Evolutionary conservation across 2,888 invertebrate genomes (phyloP).

Genomic region (Drosophila imparisetae): DNA sequence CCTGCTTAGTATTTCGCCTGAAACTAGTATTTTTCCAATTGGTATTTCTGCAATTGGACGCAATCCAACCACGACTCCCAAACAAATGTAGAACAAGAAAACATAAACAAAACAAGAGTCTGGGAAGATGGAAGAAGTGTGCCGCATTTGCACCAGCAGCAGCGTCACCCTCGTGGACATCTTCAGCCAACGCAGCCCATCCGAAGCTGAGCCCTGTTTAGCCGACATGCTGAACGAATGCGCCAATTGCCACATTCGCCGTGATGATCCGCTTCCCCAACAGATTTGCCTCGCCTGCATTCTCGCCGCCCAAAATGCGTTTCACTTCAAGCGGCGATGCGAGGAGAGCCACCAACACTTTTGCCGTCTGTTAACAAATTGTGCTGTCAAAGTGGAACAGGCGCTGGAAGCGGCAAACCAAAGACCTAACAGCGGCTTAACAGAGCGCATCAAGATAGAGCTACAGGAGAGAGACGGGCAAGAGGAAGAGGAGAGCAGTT

Average conservation of each 20-base stretch:
- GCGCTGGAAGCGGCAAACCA: background rate
- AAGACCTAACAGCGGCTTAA: background rate
- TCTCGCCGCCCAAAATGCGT: slow-evolving; percentile 64
- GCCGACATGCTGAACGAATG: slow-evolving; percentile 68
- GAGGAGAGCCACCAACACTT: slow-evolving; percentile 68
- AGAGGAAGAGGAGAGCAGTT: background rate
- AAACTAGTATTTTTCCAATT: slow-evolving; percentile 13
- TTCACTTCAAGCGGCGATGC: slow-evolving; percentile 73
- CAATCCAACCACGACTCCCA: background rate
- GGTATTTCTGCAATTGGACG: slow-evolving; percentile 3
- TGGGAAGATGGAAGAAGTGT: slow-evolving; percentile 44
- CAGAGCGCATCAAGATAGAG: slow-evolving; percentile 1
- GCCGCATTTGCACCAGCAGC: slow-evolving; percentile 64
- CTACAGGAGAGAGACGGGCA: background rate
- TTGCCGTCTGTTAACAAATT: slow-evolving; percentile 32
- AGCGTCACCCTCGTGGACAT: slow-evolving; percentile 47
- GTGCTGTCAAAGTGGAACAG: slow-evolving; percentile 2
- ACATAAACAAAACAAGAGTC: slow-evolving; percentile 29
- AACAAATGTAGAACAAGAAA: background rate
- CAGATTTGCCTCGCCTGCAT: slow-evolving; percentile 77
- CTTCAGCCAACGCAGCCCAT: slow-evolving; percentile 35
- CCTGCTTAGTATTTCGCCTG: background rate
- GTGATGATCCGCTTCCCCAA: slow-evolving; percentile 63
- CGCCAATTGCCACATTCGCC: slow-evolving; percentile 45
- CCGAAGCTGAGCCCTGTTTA: slow-evolving; percentile 37